These are phyloP conservation scores for Tachina lurida DNA, from an alignment of 2,888 invertebrate genomes.

Conservation along the genomic window DNA sequence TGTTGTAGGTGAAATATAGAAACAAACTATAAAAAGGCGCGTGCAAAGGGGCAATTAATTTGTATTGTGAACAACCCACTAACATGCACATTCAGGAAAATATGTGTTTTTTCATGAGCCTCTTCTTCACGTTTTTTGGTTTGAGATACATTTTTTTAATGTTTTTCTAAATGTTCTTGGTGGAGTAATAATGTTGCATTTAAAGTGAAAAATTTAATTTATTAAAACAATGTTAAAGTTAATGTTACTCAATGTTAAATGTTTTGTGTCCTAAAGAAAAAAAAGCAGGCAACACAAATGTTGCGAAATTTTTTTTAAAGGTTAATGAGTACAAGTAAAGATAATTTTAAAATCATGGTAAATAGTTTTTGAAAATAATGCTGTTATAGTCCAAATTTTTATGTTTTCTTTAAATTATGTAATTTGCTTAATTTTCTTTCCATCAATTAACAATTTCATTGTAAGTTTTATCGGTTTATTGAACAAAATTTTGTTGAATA, in stretches of 20 bases:
- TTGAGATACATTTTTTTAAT: constrained; percentile 13
- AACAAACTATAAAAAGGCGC: constrained; percentile 73
- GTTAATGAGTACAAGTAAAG: constrained; percentile 11
- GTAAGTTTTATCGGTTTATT: neutral
- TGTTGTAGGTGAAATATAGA: constrained; percentile 68
- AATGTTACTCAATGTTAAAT: constrained; percentile 43
- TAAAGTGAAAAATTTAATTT: constrained; percentile 68
- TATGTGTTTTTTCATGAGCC: constrained; percentile 19
- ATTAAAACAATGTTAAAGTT: constrained; percentile 62
- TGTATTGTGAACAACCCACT: constrained; percentile 77
- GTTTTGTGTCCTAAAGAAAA: neutral
- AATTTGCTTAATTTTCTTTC: too few species aligned
- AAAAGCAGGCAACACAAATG: neutral
- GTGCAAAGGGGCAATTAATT: constrained; percentile 83
- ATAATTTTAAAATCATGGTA: neutral
- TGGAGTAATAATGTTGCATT: constrained; percentile 41
- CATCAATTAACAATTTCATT: neutral
- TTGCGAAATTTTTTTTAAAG: constrained; percentile 26
- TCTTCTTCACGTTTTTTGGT: neutral
- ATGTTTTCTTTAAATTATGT: too few species aligned
- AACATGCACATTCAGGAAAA: constrained; percentile 73
- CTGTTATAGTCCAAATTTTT: too few species aligned
- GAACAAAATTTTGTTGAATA: neutral
- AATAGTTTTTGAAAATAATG: neutral
- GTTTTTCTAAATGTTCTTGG: constrained; percentile 29